Evolutionary conservation across 2,888 invertebrate genomes (phyloP), one percentile per base, ranked within the genome.

Genomic region (Frankliniella intonsa): DNA sequence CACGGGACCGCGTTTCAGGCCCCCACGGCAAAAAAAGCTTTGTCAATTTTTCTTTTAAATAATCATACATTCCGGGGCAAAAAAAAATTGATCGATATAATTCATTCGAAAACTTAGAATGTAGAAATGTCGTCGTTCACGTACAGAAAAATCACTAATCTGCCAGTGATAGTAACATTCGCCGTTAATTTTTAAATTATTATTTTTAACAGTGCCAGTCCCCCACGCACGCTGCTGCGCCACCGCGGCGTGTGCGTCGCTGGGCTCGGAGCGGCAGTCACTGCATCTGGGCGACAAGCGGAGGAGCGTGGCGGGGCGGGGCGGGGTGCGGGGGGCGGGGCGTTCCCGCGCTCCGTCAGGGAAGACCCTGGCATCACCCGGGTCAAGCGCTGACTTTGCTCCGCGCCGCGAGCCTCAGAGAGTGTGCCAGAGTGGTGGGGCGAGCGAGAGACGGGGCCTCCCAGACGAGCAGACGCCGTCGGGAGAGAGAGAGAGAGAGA

Each of bases 401-500:
- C 51, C 11, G 25, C 81, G 25, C n/a, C 17, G n/a, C 5, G 22
- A 3, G 10, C 10, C 19, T 50, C 17, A 81, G 81, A 81, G 81
- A 50, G 81, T 51, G 81, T 50, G 81, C 38, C 50, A 50, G 81
- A 49, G 62, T 14, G 55, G 51, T 3, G 51, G 81, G n/a, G 55
- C 50, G 81, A 81, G 81, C 49, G 81, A 55, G 81, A 81, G 81
- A 55, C 50, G 7, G 50, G 50, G 81, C 38, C 50, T 10, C 8
- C 38, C n/a, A 22, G 50, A 81, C 14, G 17, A 17, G 7, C 14
- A 55, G 55, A 55, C 14, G 17, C 14, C 12, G 55, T 1, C 1
- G 17, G 50, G 55, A 81, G 81, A 51, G 55, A 81, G 50, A 81
- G 81, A 50, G 22, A 81, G 81, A 81, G 50, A 81, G 55, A 81